Conservation (phyloP, 1,140 invertebrate genomes). For the Drosophila littoralis region DNA sequence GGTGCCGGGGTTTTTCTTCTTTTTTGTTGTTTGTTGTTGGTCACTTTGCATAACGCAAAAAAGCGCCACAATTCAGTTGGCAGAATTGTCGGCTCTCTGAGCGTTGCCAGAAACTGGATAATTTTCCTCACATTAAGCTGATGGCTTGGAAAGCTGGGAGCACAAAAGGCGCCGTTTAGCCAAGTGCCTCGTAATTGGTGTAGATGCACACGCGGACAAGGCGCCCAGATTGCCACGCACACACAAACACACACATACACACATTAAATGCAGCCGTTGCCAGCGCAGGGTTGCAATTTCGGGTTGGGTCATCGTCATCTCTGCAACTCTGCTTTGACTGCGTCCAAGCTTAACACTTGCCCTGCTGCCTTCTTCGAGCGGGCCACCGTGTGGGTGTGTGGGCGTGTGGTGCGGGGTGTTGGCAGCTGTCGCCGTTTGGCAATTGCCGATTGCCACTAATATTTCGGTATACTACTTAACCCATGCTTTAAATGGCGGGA, state of each 20-base stretch:
- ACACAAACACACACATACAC: slow-evolving; percentile 29
- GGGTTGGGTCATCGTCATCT: slow-evolving; percentile 46
- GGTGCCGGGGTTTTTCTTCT: background rate
- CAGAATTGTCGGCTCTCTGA: background rate
- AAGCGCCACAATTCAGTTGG: background rate
- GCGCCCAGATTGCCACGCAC: slow-evolving; percentile 5
- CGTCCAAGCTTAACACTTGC: slow-evolving; percentile 43
- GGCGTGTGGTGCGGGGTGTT: slow-evolving; percentile 18
- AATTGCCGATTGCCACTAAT: slow-evolving; percentile 55
- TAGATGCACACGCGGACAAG: slow-evolving; percentile 10
- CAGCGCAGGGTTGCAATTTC: slow-evolving; percentile 56
- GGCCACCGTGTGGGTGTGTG: background rate
- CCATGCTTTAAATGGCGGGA: slow-evolving; percentile 80
- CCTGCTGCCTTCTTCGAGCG: background rate
- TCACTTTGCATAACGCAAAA: slow-evolving; percentile 12
- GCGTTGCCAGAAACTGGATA: slow-evolving; percentile 4
- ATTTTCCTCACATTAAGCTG: slow-evolving; percentile 51
- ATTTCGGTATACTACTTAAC: slow-evolving; percentile 80
- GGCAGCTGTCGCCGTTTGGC: slow-evolving; percentile 64
- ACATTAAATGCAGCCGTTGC: slow-evolving; percentile 72
- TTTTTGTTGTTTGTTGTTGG: background rate
- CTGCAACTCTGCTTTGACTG: slow-evolving; percentile 27
- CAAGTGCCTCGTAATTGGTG: slow-evolving; percentile 39
- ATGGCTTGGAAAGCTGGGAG: slow-evolving; percentile 6
- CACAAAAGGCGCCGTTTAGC: slow-evolving; percentile 13